A percentile compares a stretch with the other conserved stretches of the same genome.
Conservation (phyloP, 2,113 vertebrate species). For the Calonectris borealis region DNA sequence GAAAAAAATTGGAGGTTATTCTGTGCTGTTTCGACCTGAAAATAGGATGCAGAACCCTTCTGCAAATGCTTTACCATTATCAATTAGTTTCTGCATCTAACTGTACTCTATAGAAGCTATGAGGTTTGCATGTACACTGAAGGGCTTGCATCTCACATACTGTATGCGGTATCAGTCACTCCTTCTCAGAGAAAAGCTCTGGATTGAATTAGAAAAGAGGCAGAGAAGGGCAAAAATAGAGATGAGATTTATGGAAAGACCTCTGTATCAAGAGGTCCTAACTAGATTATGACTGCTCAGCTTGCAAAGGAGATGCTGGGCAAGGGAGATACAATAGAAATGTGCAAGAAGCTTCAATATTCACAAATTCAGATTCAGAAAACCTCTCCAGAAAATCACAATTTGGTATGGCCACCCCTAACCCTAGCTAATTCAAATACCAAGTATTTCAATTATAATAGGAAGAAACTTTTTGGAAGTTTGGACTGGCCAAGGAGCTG, state of each 20-base stretch:
- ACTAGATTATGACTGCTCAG: background rate
- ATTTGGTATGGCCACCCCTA: background rate
- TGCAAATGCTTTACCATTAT: background rate
- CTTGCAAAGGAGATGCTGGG: background rate
- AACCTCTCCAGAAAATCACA: background rate
- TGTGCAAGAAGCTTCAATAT: background rate
- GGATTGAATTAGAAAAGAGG: background rate
- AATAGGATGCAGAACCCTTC: background rate
- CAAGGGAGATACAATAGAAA: background rate
- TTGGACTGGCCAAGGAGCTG: background rate
- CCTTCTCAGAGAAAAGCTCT: background rate
- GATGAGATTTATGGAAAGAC: background rate
- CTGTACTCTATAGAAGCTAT: background rate
- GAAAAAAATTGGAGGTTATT: background rate
- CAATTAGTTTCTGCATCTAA: background rate
- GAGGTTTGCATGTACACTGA: background rate
- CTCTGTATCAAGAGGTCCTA: background rate
- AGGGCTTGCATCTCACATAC: background rate
- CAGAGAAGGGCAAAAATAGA: background rate
- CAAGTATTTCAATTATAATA: background rate
- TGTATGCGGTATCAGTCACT: accelerated
- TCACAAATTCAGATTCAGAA: background rate
- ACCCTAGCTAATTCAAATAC: background rate
- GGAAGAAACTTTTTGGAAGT: background rate
- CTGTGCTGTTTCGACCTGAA: background rate